A percentile compares a stretch with the other conserved stretches of the same genome.
Conservation (phyloP, 2,113 vertebrate genomes). For the Mesoclemmys tuberculata region DNA sequence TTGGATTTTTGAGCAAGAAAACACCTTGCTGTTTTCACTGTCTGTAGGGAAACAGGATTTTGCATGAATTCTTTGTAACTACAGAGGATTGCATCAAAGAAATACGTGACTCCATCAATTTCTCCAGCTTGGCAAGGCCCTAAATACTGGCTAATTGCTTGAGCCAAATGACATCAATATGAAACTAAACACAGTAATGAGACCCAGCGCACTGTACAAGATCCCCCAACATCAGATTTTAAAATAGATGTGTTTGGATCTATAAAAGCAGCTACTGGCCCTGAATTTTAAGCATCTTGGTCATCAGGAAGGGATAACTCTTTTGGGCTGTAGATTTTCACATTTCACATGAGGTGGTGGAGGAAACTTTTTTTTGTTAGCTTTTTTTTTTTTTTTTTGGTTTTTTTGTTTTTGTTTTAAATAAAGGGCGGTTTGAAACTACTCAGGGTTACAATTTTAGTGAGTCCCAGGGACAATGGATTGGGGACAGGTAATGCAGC, state of each 20-base stretch:
- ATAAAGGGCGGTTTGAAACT: slow-evolving; percentile 38
- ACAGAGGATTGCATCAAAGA: background rate
- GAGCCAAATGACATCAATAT: background rate
- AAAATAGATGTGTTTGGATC: background rate
- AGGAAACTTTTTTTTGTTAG: slow-evolving; percentile 16
- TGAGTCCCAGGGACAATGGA: slow-evolving; percentile 40
- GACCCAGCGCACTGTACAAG: background rate
- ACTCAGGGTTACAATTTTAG: slow-evolving; percentile 40
- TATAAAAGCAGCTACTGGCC: background rate
- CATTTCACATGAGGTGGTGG: background rate
- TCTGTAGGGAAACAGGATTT: background rate
- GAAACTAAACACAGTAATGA: background rate
- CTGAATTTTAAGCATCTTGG: background rate
- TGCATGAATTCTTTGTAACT: background rate
- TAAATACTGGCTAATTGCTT: background rate
- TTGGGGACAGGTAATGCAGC: slow-evolving; percentile 8
- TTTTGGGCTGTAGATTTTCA: background rate
- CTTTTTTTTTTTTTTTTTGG: too few species aligned
- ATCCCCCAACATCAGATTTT: background rate
- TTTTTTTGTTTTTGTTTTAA: slow-evolving; percentile 65
- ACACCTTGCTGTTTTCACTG: slow-evolving; percentile 1
- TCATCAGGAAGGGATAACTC: background rate
- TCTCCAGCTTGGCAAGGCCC: background rate
- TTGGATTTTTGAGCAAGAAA: slow-evolving; percentile 12
- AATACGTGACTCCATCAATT: background rate